Evolutionary conservation across 2,797 vertebrate genomes (phyloP), one percentile per base, ranked within the genome.

Genomic region (Acrossocheilus fasciatus): DNA sequence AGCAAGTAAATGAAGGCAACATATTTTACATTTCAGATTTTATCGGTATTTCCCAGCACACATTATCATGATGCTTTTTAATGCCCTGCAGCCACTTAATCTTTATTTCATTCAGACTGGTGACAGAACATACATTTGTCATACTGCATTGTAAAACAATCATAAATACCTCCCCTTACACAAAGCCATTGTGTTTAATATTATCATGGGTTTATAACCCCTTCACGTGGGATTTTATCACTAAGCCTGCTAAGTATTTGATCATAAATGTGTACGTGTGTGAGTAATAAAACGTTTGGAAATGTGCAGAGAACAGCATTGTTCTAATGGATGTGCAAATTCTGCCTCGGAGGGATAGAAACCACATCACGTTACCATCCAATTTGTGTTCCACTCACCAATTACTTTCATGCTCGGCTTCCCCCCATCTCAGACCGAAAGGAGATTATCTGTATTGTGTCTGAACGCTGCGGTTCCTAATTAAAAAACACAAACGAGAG

Each of bases 351-450:
- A 95, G 93, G 93, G 92, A 91, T 90, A 93, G 45, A 92, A 94
- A 94, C 89, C 89, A 83, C 93, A 95, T 95, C 92, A 93, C 86
- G 90, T 93, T 94, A 93, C 91, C 92, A 95, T 95, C 95, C 95
- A 95, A 96, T 96, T 96, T 95, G 93, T 93, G 94, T 92, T 93
- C 89, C 93, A 92, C 91, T 95, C 92, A 90, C 93, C 95, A 94
- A 94, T 95, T 96, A 95, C 96, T 95, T 95, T 95, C 95, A 96
- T 90, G 95, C 94, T 95, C 92, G 90, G 92, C 94, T 94, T 94
- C 91, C 92, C 81, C 93, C 91, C 81, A 64, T 92, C 94, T 95
- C 92, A 94, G 93, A 93, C 93, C 92, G 93, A 95, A 73, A 93
- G 94, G 93, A 93, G 95, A 95, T 95, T 94, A 95, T 94, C 93